Base-by-base conservation (phyloP, 35 echinoderm and acorn worm genomes). In the Anneissia japonica region DNA sequence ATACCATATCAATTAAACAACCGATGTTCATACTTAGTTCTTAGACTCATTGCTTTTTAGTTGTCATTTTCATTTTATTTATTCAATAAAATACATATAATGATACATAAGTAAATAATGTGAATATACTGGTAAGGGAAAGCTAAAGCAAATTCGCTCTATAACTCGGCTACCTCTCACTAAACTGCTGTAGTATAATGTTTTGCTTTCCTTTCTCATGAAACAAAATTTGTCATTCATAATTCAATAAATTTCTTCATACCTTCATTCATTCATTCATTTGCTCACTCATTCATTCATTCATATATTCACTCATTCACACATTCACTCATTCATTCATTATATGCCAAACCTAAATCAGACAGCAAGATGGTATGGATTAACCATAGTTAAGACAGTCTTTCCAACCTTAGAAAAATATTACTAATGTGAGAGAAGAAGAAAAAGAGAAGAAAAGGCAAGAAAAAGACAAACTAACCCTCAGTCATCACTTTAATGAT, bases 251-350 rank as follows among this genome's bases (percentile, higher is more conserved):
- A 55, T 46, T 84, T 10, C 10, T 84, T 28, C 31, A 30, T n/a
- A 16, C 3, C 33, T 28, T 0, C 64, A 10, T 5, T 46, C 72
- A 7, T 73, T 30, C 12, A 36, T 32, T 7, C 46, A 33, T 72
- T 26, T 46, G 28, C 64, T 28, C 35, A 19, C 4, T 86, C 21
- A 77, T 85, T 51, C 55, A 9, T 90, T 64, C 12, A 35, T 94
- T 3, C 77, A 95, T 89, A 19, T 95, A 95, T 85, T 87, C 93
- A 73, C n/a, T n/a, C n/a, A n/a, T n/a, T n/a, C n/a, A n/a, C n/a
- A n/a, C n/a, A n/a, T n/a, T n/a, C n/a, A n/a, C n/a, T n/a, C n/a
- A n/a, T n/a, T n/a, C n/a, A n/a, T n/a, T n/a, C n/a, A n/a, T n/a
- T n/a, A n/a, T n/a, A n/a, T n/a, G n/a, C n/a, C n/a, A n/a, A n/a